Evolutionary conservation across 2,888 invertebrate species (phyloP).

Genomic region (Netelia inedita): DNA sequence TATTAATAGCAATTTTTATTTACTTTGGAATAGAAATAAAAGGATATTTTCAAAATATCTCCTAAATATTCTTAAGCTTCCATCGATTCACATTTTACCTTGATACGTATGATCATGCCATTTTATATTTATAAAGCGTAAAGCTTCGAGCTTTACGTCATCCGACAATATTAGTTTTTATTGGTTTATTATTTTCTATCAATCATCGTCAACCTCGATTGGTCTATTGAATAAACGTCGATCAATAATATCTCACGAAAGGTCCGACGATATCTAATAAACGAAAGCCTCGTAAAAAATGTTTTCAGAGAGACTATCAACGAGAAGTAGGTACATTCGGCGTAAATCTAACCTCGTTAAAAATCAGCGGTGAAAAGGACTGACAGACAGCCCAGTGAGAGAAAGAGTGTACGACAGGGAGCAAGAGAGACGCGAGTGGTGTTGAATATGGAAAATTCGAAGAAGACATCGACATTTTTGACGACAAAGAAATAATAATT

Average conservation of each 20-base stretch:
- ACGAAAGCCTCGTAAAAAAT: not conserved
- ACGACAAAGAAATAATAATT: conserved; percentile 1
- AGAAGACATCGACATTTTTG: not conserved
- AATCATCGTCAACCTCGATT: conserved; percentile 23
- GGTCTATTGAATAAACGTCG: conserved; percentile 55
- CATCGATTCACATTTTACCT: too few species aligned
- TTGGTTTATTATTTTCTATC: not conserved
- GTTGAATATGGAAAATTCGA: not conserved
- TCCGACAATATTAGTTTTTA: too few species aligned
- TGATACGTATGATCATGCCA: too few species aligned
- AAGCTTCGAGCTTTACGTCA: too few species aligned
- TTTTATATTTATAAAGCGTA: too few species aligned
- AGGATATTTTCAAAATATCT: too few species aligned
- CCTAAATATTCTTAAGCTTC: too few species aligned
- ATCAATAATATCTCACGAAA: conserved; percentile 7
- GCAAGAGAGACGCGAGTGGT: too few species aligned
- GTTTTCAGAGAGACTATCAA: not conserved
- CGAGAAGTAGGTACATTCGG: not conserved
- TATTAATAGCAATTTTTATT: too few species aligned
- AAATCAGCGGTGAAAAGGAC: not conserved
- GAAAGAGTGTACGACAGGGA: too few species aligned
- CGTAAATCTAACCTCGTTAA: not conserved
- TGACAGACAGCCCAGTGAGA: not conserved
- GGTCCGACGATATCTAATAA: not conserved
- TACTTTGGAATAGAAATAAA: too few species aligned